Conservation (phyloP, 1,140 invertebrate genomes). For the Anastrepha obliqua region DNA sequence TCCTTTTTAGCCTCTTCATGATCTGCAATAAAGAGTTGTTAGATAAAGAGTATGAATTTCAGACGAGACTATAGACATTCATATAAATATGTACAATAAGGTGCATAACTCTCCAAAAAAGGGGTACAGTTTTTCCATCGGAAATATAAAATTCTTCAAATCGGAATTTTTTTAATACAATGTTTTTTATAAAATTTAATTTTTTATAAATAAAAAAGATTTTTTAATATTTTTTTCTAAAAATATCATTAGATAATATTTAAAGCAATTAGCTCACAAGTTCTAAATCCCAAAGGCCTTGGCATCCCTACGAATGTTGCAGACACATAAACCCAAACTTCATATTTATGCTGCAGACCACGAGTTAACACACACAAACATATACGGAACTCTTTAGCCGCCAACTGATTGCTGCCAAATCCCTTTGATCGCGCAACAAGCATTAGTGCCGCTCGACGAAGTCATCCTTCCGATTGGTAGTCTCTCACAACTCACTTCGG, state of each 20-base stretch:
- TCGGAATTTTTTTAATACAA: too few species aligned
- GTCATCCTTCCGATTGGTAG: conserved; percentile 57
- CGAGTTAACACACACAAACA: background rate
- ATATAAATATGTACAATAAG: too few species aligned
- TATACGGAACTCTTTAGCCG: background rate
- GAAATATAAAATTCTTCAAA: too few species aligned
- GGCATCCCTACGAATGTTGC: background rate
- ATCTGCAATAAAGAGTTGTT: too few species aligned
- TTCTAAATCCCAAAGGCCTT: background rate
- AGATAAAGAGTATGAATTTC: too few species aligned
- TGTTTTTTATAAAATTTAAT: too few species aligned
- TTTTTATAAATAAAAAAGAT: too few species aligned
- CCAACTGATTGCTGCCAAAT: conserved; percentile 42
- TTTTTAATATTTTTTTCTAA: background rate
- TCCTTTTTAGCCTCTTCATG: too few species aligned
- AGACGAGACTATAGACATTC: too few species aligned
- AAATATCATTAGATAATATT: background rate
- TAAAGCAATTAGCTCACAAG: too few species aligned
- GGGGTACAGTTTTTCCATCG: too few species aligned
- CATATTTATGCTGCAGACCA: conserved; percentile 20
- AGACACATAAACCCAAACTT: background rate
- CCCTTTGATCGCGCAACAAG: conserved; percentile 54
- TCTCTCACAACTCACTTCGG: background rate
- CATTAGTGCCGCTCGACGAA: conserved; percentile 50
- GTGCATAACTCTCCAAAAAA: too few species aligned